Evolutionary conservation across 2,797 vertebrate genomes (phyloP).

Genomic region (Mus spretus): DNA sequence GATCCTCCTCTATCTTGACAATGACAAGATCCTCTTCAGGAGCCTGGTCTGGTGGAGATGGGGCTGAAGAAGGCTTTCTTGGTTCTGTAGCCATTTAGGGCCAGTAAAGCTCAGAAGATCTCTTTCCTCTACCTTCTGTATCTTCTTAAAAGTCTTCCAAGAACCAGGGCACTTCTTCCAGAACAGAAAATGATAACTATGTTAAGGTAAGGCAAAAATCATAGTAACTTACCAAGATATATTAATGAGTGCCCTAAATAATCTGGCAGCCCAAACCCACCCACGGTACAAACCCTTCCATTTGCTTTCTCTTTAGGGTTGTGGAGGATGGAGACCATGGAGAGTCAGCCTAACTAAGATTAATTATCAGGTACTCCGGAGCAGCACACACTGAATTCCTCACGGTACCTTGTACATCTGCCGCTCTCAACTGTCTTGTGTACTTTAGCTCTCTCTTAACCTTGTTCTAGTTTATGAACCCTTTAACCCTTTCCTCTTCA

Average conservation of each 20-base stretch:
- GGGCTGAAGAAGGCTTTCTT: constrained; percentile 52
- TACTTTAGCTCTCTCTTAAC: not conserved
- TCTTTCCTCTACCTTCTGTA: constrained; percentile 43
- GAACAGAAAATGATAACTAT: constrained; percentile 62
- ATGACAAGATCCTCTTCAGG: constrained; percentile 81
- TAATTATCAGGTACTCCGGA: not conserved
- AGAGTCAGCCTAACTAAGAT: not conserved
- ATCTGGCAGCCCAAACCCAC: not conserved
- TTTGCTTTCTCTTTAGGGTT: constrained; percentile 29
- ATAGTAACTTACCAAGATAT: not conserved
- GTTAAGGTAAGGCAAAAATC: constrained; percentile 51
- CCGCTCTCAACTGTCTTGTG: not conserved
- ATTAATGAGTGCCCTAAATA: not conserved
- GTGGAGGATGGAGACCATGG: not conserved
- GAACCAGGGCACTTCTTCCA: constrained; percentile 43
- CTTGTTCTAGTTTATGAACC: not conserved
- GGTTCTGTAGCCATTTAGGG: constrained; percentile 80
- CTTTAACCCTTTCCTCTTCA: constrained; percentile 6
- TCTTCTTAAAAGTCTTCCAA: constrained; percentile 40
- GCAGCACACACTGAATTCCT: not conserved
- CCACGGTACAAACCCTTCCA: not conserved
- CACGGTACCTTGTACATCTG: not conserved
- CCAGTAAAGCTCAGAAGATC: constrained; percentile 23
- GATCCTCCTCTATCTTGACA: constrained; percentile 83
- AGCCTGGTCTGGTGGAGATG: constrained; percentile 57